phyloP scores from a whole-genome alignment of 2,797 vertebrate genomes.

The Sebastes diploproa region DNA sequence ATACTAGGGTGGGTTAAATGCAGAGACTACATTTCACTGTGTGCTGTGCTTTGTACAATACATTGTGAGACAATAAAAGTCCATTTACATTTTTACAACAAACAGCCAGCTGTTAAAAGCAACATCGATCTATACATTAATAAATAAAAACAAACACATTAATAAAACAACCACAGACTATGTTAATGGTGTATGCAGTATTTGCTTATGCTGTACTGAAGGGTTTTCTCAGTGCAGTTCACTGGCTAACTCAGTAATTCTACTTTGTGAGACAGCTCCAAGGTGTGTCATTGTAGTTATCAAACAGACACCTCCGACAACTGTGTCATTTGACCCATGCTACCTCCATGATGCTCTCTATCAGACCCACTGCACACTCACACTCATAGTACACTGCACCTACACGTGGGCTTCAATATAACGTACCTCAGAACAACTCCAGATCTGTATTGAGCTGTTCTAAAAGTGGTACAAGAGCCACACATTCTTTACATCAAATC shows the following conservation, averaged over 20 bases:
- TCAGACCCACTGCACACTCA: conserved; percentile 7
- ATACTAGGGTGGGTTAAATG: too few relatives aligned
- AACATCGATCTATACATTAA: background rate
- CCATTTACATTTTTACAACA: too few relatives aligned
- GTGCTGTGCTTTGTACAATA: too few relatives aligned
- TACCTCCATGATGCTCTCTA: conserved; percentile 17
- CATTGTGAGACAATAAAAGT: too few relatives aligned
- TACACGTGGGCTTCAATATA: conserved; percentile 51
- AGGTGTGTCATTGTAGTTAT: background rate
- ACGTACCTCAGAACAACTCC: conserved; percentile 1
- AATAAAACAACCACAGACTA: background rate
- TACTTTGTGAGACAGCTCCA: background rate
- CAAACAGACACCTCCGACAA: conserved; percentile 8
- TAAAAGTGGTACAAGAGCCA: background rate
- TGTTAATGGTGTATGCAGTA: background rate
- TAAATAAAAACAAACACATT: background rate
- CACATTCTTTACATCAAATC: conserved; percentile 21
- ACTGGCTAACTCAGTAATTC: background rate
- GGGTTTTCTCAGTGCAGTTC: background rate
- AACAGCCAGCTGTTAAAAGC: background rate
- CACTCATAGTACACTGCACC: conserved; percentile 33
- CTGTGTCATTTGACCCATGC: conserved; percentile 3
- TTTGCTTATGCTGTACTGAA: background rate
- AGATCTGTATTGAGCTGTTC: conserved; percentile 35
- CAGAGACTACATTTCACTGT: too few relatives aligned